Conservation (phyloP, 2,113 vertebrate species). For the Tetraodon nigroviridis region DNA sequence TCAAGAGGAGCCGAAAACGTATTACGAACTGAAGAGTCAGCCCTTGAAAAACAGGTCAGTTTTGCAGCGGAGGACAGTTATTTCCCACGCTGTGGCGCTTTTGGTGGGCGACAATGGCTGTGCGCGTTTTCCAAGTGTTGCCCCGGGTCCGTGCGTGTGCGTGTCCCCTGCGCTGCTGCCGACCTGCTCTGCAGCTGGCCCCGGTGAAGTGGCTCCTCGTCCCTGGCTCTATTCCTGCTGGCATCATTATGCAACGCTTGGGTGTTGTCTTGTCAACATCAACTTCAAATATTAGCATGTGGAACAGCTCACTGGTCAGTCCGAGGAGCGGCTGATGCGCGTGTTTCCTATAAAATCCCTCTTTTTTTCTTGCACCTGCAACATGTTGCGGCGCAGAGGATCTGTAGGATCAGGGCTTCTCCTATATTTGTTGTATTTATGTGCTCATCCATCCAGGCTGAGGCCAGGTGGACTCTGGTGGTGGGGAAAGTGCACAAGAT, state of each 20-base stretch:
- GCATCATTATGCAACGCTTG: constrained; percentile 69
- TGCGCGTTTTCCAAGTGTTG: constrained; percentile 14
- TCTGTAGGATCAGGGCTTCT: background rate
- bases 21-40: constrained; percentile 95
- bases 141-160: constrained; percentile 1
- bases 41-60: constrained; percentile 90
- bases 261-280: constrained; percentile 74
- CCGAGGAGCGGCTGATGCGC: constrained; percentile 21
- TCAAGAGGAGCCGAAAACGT: constrained; percentile 92
- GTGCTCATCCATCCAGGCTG: too few species aligned
- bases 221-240: constrained; percentile 46
- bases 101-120: constrained; percentile 51
- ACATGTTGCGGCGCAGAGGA: too few species aligned
- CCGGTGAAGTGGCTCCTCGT: constrained; percentile 18
- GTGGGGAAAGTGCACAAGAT: too few species aligned
- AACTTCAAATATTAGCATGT: constrained; percentile 67
- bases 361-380: too few species aligned
- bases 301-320: constrained; percentile 37
- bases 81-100: constrained; percentile 49
- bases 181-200: constrained; percentile 3
- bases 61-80: constrained; percentile 55
- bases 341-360: background rate
- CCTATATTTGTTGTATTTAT: background rate
- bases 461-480: too few species aligned
- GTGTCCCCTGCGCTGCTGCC: constrained; percentile 6